Evolutionary conservation across 1,140 invertebrate genomes (phyloP), one percentile per base, ranked within the genome.

Genomic region (Orchesella cincta): DNA sequence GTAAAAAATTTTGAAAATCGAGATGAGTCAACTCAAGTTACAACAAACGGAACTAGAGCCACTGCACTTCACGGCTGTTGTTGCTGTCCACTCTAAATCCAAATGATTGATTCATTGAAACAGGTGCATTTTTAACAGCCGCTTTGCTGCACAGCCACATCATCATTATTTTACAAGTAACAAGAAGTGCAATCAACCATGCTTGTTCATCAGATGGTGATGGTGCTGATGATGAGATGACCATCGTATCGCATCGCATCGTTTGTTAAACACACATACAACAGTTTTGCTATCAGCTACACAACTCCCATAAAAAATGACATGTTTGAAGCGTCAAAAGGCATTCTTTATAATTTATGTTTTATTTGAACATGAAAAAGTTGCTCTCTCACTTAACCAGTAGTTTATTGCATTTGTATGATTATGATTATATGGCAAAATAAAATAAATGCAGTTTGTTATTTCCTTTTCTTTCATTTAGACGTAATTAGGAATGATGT

Each of bases 331-430:
- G 52, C 52, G 14, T 57, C 52, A 57, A 57, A 57, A 3, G 52
- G 23, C 52, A 57, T 5, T n/a, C n/a, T 8, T n/a, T n/a, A 57
- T 57, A 57, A 57, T n/a, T 57, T 57, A 57, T 57, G 52, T 57
- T 57, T 5, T 57, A 57, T n/a, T 57, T 57, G 23, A 5, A 57
- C 12, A n/a, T 57, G 52, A 18, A 46, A 5, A 46, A 8, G 39
- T 18, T 46, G 39, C 18, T 46, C 18, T 5, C 39, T 8, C 18
- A 5, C 18, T 46, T 46, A 46, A 46, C 5, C 5, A 46, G 18
- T 46, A 46, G 18, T 8, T 8, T 46, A 46, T 18, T 8, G 5
- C 5, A 8, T 46, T 46, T 18, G 18, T 46, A 46, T 5, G 5
- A 46, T 8, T 18, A 46, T 46, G 39, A 46, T 18, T 46, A 46